Evolutionary conservation across 2,797 vertebrate genomes (phyloP), one percentile per base, ranked within the genome.

Genomic region (Danio albolineatus): DNA sequence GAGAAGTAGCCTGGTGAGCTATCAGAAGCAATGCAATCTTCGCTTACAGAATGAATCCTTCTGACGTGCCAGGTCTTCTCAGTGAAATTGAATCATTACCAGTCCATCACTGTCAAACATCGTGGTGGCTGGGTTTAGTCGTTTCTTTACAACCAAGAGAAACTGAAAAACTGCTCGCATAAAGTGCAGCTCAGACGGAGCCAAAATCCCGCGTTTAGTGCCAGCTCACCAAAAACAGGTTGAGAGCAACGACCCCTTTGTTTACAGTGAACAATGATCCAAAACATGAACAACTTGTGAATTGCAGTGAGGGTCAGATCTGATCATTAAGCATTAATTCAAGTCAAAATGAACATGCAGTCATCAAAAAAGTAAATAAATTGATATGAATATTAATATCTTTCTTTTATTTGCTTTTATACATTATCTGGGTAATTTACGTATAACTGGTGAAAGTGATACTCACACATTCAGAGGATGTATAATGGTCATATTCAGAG

Each of bases 201-300:
- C 51, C 62, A 77, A 77, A 57, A 56, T 39, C 21, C 21, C 12
- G 57, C 1, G 0, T 51, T n/a, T n/a, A 8, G 53, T 2, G 59
- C 38, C 7, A 59, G 21, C 28, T n/a, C 75, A 19, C 21, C 53
- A 77, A 76, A 57, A 43, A 38, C 21, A 4, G 6, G 21, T 59
- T 77, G n/a, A 57, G 39, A 17, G 62, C 43, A 46, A 19, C 39
- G 2, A 46, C 64, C 28, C 54, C 41, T 67, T 57, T 77, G 51
- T 48, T 53, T 28, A 12, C 41, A 48, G 51, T 41, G 12, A 75
- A 64, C 46, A 62, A 14, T 10, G 46, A 51, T 67, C 51, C 62
- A 67, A 67, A 57, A 21, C 56, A 64, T 76, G 57, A 57, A 76
- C 10, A 1, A 36, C 14, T 57, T 66, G 53, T 60, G 46, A n/a